A percentile compares a stretch with the other conserved stretches of the same genome.
These are phyloP conservation scores for Acronicta alni DNA, from an alignment of 2,888 invertebrate genomes.

Conservation along the genomic window DNA sequence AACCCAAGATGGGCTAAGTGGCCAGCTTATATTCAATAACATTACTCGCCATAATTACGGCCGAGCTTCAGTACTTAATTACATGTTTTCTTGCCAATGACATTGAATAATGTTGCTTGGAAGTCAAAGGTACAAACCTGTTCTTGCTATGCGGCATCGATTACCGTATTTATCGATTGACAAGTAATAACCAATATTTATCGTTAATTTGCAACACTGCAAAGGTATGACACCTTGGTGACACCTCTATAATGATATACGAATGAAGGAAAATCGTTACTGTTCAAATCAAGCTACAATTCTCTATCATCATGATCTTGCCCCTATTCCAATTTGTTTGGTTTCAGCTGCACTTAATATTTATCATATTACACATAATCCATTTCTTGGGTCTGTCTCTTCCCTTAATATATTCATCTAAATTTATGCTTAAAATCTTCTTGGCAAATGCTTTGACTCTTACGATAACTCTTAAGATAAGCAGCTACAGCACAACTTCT, in stretches of 20 bases:
- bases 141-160: slow-evolving; percentile 30
- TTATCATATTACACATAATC: too few relatives aligned
- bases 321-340: too few relatives aligned
- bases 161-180: slow-evolving; percentile 40
- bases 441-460: too few relatives aligned
- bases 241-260: slow-evolving; percentile 17
- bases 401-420: too few relatives aligned
- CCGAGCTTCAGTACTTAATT: slow-evolving; percentile 38
- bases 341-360: too few relatives aligned
- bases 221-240: slow-evolving; percentile 8
- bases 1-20: slow-evolving; percentile 41
- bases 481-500: too few relatives aligned
- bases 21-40: slow-evolving; percentile 36
- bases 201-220: slow-evolving; percentile 14
- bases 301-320: too few relatives aligned
- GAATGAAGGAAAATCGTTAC: slow-evolving; percentile 9
- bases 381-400: too few relatives aligned
- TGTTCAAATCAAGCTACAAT: too few relatives aligned
- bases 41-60: slow-evolving; percentile 46
- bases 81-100: slow-evolving; percentile 52
- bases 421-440: too few relatives aligned
- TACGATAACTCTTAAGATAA: too few relatives aligned
- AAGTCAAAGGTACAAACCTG: slow-evolving; percentile 38
- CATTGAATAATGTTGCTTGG: slow-evolving; percentile 48
- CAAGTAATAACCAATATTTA: slow-evolving; percentile 34